Percentiles rank a stretch among this genome's conserved stretches.
These are phyloP conservation scores for Pemphigus obesinymphae DNA, from an alignment of 1,140 invertebrate genomes.

Conservation along the genomic window DNA sequence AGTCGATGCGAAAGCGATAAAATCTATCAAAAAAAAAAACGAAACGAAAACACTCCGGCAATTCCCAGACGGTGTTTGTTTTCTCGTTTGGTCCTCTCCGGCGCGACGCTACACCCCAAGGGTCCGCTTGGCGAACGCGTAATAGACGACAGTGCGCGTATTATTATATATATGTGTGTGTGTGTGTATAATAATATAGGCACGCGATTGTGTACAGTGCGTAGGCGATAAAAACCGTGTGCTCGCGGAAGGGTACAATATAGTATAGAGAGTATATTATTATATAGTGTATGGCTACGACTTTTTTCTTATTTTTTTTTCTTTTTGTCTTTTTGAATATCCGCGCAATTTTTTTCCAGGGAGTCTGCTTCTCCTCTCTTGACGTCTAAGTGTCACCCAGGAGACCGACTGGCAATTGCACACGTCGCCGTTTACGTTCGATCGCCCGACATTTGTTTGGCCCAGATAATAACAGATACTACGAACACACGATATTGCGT, in stretches of 20 bases:
- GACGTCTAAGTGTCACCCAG: slow-evolving; percentile 29
- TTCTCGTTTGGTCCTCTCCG: not conserved
- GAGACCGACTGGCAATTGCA: slow-evolving; percentile 10
- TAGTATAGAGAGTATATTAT: too few relatives aligned
- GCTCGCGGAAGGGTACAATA: not conserved
- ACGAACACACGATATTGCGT: not conserved
- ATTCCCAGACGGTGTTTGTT: not conserved
- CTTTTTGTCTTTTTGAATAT: slow-evolving; percentile 27
- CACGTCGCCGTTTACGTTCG: not conserved
- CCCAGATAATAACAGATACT: too few relatives aligned
- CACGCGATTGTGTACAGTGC: not conserved
- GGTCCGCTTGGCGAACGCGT: slow-evolving; percentile 22
- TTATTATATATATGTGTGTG: not conserved
- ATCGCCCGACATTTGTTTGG: slow-evolving; percentile 32
- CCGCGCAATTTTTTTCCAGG: not conserved
- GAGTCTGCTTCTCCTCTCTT: not conserved
- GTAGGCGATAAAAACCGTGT: slow-evolving; percentile 13
- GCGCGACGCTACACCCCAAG: not conserved
- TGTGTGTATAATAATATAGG: not conserved
- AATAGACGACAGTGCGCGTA: not conserved
- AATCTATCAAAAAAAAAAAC: slow-evolving; percentile 24
- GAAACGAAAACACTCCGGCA: not conserved
- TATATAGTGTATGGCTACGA: too few relatives aligned
- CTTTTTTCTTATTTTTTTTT: too few relatives aligned
- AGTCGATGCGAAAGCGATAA: slow-evolving; percentile 38